Evolutionary conservation across 2,797 vertebrate genomes (phyloP).

Genomic region (Smutsia temminckii): DNA sequence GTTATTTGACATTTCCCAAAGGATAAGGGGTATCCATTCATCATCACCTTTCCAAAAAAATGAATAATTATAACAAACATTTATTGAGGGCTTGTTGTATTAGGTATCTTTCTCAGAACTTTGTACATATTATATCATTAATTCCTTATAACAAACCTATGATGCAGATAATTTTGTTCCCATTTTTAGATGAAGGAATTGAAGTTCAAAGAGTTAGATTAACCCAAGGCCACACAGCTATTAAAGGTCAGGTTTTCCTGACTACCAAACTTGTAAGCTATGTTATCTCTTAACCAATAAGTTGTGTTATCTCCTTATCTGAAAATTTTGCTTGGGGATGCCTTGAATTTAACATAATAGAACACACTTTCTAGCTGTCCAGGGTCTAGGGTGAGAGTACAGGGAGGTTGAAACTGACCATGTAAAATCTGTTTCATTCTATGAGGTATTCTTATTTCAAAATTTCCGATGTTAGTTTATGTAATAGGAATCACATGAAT

Average conservation of each 20-base stretch:
- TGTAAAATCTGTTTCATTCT: slow-evolving; percentile 19
- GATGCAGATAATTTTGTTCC: neutral
- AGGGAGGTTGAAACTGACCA: neutral
- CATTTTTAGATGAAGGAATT: neutral
- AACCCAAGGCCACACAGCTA: neutral
- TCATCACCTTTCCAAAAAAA: neutral
- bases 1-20: slow-evolving; percentile 23
- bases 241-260: slow-evolving; percentile 15
- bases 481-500: slow-evolving; percentile 49
- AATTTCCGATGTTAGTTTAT: slow-evolving; percentile 59
- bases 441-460: slow-evolving; percentile 44
- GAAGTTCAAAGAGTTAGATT: neutral
- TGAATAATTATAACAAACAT: neutral
- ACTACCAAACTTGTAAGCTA: neutral
- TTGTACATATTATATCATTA: neutral
- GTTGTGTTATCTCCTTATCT: neutral
- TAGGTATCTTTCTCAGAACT: neutral
- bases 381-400: neutral
- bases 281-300: neutral
- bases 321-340: neutral
- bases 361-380: neutral
- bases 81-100: neutral
- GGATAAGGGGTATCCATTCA: neutral
- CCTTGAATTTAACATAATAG: slow-evolving; percentile 41
- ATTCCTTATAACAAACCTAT: neutral